Evolutionary conservation across 2,797 vertebrate species (phyloP), one percentile per base, ranked within the genome.

Genomic region (Spatula versicolor): DNA sequence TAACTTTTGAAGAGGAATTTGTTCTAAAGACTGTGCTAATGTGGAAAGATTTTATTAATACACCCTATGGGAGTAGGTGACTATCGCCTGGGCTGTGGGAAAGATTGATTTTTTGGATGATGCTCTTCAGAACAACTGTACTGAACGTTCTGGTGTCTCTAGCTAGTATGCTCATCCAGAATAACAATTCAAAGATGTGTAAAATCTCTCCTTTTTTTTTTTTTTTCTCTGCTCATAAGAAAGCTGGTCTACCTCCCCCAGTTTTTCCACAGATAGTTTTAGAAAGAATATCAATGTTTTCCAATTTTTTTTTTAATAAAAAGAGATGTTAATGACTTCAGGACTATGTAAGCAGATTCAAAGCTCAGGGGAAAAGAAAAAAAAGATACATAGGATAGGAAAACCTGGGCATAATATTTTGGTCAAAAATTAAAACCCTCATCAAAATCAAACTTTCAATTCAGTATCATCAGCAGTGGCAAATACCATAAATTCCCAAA

Each of bases 21-120:
- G 33, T 87, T 85, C 78, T 85, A 72, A 87, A 77, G 54, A 13
- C 26, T 95, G 78, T 79, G 56, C 68, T 93, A 75, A 58, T 6
- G 3, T 87, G 81, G 88, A 93, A 94, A 89, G 33, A 12, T 92
- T 93, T 93, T 92, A 48, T 25, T 92, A 69, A 92, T 31, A 52
- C 28, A 85, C 1, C 18, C 92, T 46, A 62, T 80, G 68, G 71
- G 72, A 96, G 80, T 52, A 92, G 43, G 26, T 88, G 71, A 92
- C 59, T 94, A 31, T 56, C 0, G 43, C 72, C 64, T 77, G 28
- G 33, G 31, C 41, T 90, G 73, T 58, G 74, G 80, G 43, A 95
- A 82, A 0, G 1, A 71, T 59, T 84, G 64, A 87, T 74, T 96
- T 95, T 92, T 92, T 93, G 78, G 88, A 93, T 74, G 54, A 18